Conservation (phyloP, 2,888 invertebrate genomes). For the Agonopterix arenella region DNA sequence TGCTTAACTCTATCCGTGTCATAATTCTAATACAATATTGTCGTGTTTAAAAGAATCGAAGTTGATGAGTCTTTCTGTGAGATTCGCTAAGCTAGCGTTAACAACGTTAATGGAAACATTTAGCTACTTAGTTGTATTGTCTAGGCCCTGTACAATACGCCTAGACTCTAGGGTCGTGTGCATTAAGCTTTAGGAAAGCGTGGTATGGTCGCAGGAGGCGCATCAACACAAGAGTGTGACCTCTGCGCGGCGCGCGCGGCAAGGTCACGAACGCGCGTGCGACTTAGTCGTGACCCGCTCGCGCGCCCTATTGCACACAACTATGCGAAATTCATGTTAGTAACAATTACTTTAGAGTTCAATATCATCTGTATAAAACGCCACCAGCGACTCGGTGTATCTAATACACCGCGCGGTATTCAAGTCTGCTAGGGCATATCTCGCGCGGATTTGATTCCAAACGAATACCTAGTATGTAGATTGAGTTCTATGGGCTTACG, state of each 20-base stretch:
- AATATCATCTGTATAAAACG: conserved; percentile 40
- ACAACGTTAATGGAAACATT: too few species aligned
- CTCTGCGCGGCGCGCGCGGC: conserved; percentile 66
- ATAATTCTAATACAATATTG: too few species aligned
- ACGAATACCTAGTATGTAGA: conserved; percentile 24
- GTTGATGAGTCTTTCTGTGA: too few species aligned
- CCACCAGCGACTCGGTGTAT: conserved; percentile 46
- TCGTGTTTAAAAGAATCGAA: too few species aligned
- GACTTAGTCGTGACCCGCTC: conserved; percentile 73
- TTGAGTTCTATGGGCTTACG: conserved; percentile 21
- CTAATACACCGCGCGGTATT: conserved; percentile 38
- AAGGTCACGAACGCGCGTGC: conserved; percentile 77
- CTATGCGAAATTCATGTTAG: conserved; percentile 47
- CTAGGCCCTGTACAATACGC: too few species aligned
- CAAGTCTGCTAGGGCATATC: conserved; percentile 35
- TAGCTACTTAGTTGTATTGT: too few species aligned
- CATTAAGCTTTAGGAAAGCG: conserved; percentile 32
- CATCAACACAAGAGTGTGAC: conserved; percentile 68
- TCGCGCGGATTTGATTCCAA: conserved; percentile 36
- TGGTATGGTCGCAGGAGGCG: conserved; percentile 38
- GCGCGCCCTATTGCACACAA: conserved; percentile 45
- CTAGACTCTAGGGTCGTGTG: conserved; percentile 6
- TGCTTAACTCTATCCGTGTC: too few species aligned
- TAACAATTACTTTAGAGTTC: conserved; percentile 50
- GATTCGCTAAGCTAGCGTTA: too few species aligned